Conservation (phyloP, 1,140 invertebrate species). For the Protaetia brevitarsis region DNA sequence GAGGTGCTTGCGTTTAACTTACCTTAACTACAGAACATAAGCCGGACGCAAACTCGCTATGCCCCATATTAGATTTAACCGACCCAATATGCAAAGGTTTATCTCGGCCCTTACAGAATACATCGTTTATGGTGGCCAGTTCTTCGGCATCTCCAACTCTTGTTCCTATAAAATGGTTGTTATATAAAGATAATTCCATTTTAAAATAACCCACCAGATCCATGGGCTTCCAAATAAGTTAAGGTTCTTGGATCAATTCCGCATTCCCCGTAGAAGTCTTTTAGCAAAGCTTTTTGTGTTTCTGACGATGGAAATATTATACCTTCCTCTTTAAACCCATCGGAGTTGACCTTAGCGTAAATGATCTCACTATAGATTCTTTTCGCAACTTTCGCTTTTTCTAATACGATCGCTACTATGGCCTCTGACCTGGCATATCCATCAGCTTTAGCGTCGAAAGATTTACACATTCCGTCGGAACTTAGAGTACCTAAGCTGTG, state of each 20-base stretch:
- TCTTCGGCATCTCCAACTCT: conserved; percentile 87
- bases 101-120: conserved; percentile 68
- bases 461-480: conserved; percentile 80
- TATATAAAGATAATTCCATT: not conserved
- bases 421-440: conserved; percentile 78
- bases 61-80: conserved; percentile 91
- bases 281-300: conserved; percentile 74
- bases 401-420: conserved; percentile 75
- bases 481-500: conserved; percentile 79
- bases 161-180: conserved; percentile 53
- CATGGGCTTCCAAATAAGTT: conserved; percentile 88
- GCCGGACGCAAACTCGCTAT: conserved; percentile 87
- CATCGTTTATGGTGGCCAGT: conserved; percentile 75
- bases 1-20: not conserved
- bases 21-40: conserved; percentile 82
- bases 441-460: conserved; percentile 80
- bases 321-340: conserved; percentile 73
- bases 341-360: conserved; percentile 71
- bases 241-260: conserved; percentile 67
- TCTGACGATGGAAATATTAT: conserved; percentile 89
- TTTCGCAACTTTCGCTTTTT: conserved; percentile 75
- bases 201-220: conserved; percentile 63
- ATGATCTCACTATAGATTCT: conserved; percentile 64
- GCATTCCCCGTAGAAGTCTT: conserved; percentile 85
- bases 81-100: conserved; percentile 81